Evolutionary conservation across 2,113 vertebrate genomes (phyloP).

Genomic region (Neodon shergylaensis): DNA sequence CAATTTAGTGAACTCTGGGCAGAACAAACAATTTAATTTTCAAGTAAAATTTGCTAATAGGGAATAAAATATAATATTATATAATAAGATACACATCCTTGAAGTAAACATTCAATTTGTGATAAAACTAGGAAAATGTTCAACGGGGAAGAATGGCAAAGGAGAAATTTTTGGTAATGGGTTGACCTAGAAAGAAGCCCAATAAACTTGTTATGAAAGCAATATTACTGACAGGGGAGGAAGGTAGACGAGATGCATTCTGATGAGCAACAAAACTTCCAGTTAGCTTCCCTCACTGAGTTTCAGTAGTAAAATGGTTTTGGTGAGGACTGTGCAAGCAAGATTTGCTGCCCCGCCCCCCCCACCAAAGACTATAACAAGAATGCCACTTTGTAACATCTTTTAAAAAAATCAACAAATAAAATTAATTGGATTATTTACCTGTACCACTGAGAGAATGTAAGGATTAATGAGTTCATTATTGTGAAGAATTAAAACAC

Average conservation of each 20-base stretch:
- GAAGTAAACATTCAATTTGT: slow-evolving; percentile 60
- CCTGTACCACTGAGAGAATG: slow-evolving; percentile 21
- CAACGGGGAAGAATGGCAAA: not conserved
- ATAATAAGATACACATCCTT: slow-evolving; percentile 34
- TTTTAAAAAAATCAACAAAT: not conserved
- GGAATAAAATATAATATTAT: slow-evolving; percentile 59
- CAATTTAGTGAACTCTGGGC: slow-evolving; percentile 59
- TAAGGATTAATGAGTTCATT: slow-evolving; percentile 72
- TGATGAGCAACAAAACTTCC: slow-evolving; percentile 24
- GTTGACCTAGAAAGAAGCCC: slow-evolving; percentile 45
- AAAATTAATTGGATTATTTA: slow-evolving; percentile 63
- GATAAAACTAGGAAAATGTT: slow-evolving; percentile 42
- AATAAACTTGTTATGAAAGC: slow-evolving; percentile 45
- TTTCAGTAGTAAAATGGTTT: slow-evolving; percentile 3
- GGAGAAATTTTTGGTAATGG: slow-evolving; percentile 56
- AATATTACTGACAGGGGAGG: slow-evolving; percentile 22
- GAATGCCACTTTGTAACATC: slow-evolving; percentile 27
- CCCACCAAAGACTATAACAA: not conserved
- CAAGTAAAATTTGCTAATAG: slow-evolving; percentile 66
- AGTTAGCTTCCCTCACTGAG: slow-evolving; percentile 12
- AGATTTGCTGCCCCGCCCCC: not conserved
- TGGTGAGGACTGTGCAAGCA: not conserved
- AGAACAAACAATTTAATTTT: slow-evolving; percentile 71
- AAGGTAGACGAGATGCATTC: not conserved
- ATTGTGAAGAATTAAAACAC: slow-evolving; percentile 63